These are phyloP conservation scores for Bradypodion pumilum DNA, from an alignment of 2,797 vertebrate species.

Conservation along the genomic window DNA sequence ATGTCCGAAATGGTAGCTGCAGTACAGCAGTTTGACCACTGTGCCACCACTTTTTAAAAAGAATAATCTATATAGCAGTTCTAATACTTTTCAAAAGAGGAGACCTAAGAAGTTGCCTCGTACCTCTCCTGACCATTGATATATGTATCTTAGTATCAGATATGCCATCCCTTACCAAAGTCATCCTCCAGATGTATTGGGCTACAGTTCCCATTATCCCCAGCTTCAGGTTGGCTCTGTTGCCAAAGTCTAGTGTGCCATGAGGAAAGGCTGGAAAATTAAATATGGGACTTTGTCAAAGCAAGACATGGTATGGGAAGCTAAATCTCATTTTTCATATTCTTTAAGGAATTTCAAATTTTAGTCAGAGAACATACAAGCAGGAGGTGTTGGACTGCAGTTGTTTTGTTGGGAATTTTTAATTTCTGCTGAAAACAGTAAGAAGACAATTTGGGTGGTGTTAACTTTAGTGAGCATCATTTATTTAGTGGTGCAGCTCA, in stretches of 20 bases:
- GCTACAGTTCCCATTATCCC: background rate
- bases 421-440: conserved; percentile 36
- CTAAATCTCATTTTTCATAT: background rate
- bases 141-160: too few relatives aligned
- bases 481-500: conserved; percentile 15
- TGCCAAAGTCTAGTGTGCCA: background rate
- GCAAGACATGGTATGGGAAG: background rate
- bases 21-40: too few relatives aligned
- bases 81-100: background rate
- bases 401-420: background rate
- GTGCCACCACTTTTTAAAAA: too few relatives aligned
- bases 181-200: background rate
- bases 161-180: background rate
- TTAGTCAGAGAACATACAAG: background rate
- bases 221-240: background rate
- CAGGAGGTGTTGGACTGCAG: background rate
- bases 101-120: too few relatives aligned
- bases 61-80: background rate
- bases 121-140: too few relatives aligned
- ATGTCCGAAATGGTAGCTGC: too few relatives aligned
- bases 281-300: too few relatives aligned
- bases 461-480: background rate
- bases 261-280: background rate
- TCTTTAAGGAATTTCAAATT: background rate
- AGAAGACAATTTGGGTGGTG: conserved; percentile 17